Evolutionary conservation across 2,888 invertebrate genomes (phyloP), one percentile per base, ranked within the genome.

Genomic region (Strigamia transsilvanica): DNA sequence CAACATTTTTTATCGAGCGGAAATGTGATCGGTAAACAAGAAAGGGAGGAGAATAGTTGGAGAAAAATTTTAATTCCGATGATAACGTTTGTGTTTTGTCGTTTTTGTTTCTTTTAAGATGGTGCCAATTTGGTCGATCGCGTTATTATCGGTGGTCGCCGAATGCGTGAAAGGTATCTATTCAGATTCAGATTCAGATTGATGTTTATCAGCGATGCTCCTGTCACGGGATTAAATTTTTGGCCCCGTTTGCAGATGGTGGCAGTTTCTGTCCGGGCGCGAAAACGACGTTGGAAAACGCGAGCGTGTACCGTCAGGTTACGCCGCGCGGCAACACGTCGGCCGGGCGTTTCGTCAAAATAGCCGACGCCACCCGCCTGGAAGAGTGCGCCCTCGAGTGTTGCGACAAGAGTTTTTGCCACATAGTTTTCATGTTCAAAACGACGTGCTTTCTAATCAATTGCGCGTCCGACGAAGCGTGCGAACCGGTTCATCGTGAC

Each of bases 391-490:
- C 93, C 83, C 89, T 91, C 88, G 89, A 91, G 85, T 93, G 94
- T 88, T 92, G 94, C 88, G 85, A 90, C 80, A 88, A 92, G 84
- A 89, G 91, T 80, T 88, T 89, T 1, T 96, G 96, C 87, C 93
- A 96, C 87, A 92, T 94, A 84, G 94, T 93, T 4, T 92, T 96
- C 86, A 92, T 94, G 88, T 92, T 91, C 85, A 92, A 94, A 86
- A 88, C 90, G 23, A 92, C 92, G 83, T 96, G 96, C 87, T 95
- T 92, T 87, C 85, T 87, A 21, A 83, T 85, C 77, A 83, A 82
- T 18, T 86, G 86, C 82, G 56, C 51, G 15, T 83, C 82, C 27
- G 82, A 84, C 79, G 82, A 84, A 46, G 15, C 82, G 41, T 86
- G 85, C 81, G 80, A 84, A 77, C 85, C 85, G 15, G 51, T 85